These are phyloP conservation scores for Carapus acus DNA, from an alignment of 2,797 vertebrate genomes.

Conservation along the genomic window DNA sequence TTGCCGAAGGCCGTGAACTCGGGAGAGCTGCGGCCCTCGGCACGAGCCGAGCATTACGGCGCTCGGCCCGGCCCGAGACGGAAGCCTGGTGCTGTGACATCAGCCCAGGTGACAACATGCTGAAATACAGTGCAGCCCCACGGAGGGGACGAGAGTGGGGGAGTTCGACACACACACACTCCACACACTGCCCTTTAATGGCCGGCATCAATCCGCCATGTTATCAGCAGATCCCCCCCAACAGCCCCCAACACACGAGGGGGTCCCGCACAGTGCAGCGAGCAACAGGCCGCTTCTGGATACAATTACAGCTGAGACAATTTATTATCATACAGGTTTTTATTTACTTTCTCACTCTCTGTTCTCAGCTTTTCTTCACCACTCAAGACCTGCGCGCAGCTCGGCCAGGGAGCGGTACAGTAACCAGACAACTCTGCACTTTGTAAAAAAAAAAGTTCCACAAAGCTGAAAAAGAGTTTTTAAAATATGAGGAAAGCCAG, in stretches of 20 bases:
- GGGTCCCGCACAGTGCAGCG: conserved; percentile 24
- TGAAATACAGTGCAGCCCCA: conserved; percentile 62
- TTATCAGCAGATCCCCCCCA: conserved; percentile 63
- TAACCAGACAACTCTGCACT: conserved; percentile 57
- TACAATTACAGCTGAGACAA: conserved; percentile 63
- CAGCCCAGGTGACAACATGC: conserved; percentile 67
- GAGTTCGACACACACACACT: too few relatives aligned
- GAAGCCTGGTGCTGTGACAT: conserved; percentile 65
- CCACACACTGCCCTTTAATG: conserved; percentile 54
- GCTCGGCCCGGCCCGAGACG: too few relatives aligned
- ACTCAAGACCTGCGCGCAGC: conserved; percentile 39
- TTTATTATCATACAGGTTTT: conserved; percentile 64
- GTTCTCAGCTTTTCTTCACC: conserved; percentile 58
- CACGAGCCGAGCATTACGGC: conserved; percentile 50
- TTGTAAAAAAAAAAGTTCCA: conserved; percentile 11
- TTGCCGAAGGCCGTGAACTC: conserved; percentile 38
- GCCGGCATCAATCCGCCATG: conserved; percentile 62
- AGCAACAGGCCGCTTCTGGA: conserved; percentile 36
- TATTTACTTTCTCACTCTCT: conserved; percentile 61
- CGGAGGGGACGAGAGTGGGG: too few relatives aligned
- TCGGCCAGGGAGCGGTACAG: conserved; percentile 44
- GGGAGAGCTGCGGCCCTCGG: conserved; percentile 26
- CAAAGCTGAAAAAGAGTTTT: conserved; percentile 23
- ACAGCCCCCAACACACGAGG: conserved; percentile 25
- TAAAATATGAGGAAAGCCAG: conserved; percentile 30